Evolutionary conservation across 2,888 invertebrate genomes (phyloP), one percentile per base, ranked within the genome.

Genomic region (Psylliodes chrysocephalus): DNA sequence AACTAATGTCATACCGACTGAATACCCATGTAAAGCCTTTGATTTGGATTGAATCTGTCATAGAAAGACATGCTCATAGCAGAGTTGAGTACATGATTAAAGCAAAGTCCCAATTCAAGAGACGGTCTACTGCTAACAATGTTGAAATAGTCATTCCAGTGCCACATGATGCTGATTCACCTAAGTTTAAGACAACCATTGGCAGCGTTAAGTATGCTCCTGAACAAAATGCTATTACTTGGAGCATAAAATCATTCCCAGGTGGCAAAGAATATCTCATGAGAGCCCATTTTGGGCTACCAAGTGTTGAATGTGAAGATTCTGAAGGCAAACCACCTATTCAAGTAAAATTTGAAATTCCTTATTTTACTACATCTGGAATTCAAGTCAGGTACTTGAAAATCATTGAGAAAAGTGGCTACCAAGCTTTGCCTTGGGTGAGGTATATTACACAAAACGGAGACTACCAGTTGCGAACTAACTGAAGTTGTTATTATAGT

Each of bases 361-460:
- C 98, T 0, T 98, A 98, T 80, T 98, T 98, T 78, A 98, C 98
- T 0, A 98, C 98, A 28, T 97, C 97, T 19, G 98, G 98, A 30
- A 98, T 99, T 76, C 98, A 98, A 87, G 96, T 93, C 3, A 89
- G 97, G 59, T 97, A 98, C 80, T 85, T 98, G 79, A 98, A 98
- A 84, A 98, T 98, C 75, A 98, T 99, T 76, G 98, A 98, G 80
- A 98, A 99, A 84, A 97, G 96, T 82, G 98, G 98, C 0, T 98
- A 98, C 82, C 98, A 98, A 83, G 98, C 98, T 0, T 82, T 99
- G 68, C 98, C 98, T 0, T 98, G 98, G 98, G 98, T 98, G 3
- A 87, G 98, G n/a, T 99, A 98, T 81, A 98, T 99, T 70, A 99
- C 98, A 38, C 98, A 98, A 82, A 98, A 98, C 82, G 98, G 98